Percentiles rank a stretch among this genome's conserved stretches.
phyloP scores from a whole-genome alignment of 2,113 vertebrate species.

The Myotis lucifugus region DNA sequence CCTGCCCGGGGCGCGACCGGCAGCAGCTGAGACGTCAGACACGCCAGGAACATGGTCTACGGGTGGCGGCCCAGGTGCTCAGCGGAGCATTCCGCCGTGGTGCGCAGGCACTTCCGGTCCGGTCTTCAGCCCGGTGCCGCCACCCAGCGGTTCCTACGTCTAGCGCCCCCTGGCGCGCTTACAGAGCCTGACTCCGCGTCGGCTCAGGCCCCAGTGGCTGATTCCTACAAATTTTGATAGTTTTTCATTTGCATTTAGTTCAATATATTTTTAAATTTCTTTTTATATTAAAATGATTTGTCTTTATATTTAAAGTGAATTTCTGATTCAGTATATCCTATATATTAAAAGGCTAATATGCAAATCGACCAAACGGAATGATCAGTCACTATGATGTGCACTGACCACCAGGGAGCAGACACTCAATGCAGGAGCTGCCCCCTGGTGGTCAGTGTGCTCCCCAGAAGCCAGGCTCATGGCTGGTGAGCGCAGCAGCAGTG shows the following conservation, averaged over 20 bases:
- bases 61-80: not conserved
- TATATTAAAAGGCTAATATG: too few species aligned
- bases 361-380: too few species aligned
- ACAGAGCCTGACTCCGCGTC: too few species aligned
- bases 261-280: not conserved
- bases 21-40: constrained; percentile 75
- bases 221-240: not conserved
- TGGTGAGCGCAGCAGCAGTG: too few species aligned
- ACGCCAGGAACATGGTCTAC: constrained; percentile 80
- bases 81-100: not conserved
- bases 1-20: constrained; percentile 78
- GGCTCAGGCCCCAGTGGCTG: too few species aligned
- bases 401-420: too few species aligned
- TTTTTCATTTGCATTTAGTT: constrained; percentile 19
- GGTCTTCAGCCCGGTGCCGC: not conserved
- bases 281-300: not conserved
- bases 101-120: constrained; percentile 8
- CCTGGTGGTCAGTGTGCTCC: too few species aligned
- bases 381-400: too few species aligned
- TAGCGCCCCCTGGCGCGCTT: not conserved
- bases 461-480: too few species aligned
- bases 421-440: too few species aligned
- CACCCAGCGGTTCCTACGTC: not conserved
- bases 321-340: not conserved
- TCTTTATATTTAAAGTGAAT: constrained; percentile 9